Conservation (phyloP, 2,888 invertebrate genomes). For the Meteorus cinctellus region DNA sequence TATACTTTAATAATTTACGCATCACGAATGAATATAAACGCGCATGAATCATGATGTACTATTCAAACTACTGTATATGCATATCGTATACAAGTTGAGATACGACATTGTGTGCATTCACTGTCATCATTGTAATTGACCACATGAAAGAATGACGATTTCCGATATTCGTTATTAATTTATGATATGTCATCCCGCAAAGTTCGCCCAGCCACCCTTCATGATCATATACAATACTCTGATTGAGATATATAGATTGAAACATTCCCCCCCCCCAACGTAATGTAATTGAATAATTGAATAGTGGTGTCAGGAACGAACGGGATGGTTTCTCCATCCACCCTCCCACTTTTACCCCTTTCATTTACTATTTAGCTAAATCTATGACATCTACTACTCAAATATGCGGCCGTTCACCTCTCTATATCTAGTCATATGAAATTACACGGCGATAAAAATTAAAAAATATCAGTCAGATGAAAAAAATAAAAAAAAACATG, state of each 20-base stretch:
- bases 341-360: neutral
- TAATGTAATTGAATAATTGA: conserved; percentile 29
- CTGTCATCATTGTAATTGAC: conserved; percentile 4
- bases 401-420: conserved; percentile 38
- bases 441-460: conserved; percentile 31
- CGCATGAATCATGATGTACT: conserved; percentile 17
- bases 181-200: neutral
- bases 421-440: conserved; percentile 38
- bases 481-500: conserved; percentile 11
- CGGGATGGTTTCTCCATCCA: neutral
- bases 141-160: conserved; percentile 6
- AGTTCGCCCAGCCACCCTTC: neutral
- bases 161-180: conserved; percentile 20
- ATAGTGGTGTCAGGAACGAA: neutral
- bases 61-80: neutral
- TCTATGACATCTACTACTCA: conserved; percentile 25
- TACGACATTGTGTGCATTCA: neutral
- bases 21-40: conserved; percentile 14
- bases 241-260: conserved; percentile 18
- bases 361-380: conserved; percentile 6
- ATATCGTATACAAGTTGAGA: conserved; percentile 2
- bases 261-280: conserved; percentile 28
- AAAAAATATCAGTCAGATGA: conserved; percentile 8
- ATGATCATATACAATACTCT: conserved; percentile 20
- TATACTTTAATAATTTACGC: conserved; percentile 7